Evolutionary conservation across 2,113 vertebrate genomes (phyloP), one percentile per base, ranked within the genome.

Genomic region (Hyperopisus bebe): DNA sequence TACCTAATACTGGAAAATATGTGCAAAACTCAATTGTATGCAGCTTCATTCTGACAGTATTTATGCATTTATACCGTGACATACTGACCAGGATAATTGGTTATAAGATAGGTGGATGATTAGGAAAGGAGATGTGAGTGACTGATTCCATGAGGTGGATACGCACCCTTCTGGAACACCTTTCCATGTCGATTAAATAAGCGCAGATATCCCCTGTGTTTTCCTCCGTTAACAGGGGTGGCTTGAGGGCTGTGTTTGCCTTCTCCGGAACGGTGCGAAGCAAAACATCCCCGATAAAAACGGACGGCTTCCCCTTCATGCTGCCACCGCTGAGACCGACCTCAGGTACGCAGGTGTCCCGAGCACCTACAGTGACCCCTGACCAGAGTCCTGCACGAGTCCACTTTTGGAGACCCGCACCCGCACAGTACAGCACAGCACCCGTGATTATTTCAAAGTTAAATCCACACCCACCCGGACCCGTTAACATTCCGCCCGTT

Each of bases 251-350:
- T 98, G 97, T 91, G 94, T 98, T 90, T 97, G 96, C 93, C 93
- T 98, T 74, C 95, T 98, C 35, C 95, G 97, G 91, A 98, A 98
- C 0, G 97, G 97, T 58, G 97, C 97, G 92, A 98, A 97, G 88
- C 97, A 98, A 92, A 97, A 97, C 88, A 97, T 98, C 88, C 95
- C 97, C 0, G 97, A 98, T 92, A 98, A 97, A 95, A 97, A 97
- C 0, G 97, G 97, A 77, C 96, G 97, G 47, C 91, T 98, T 91
- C 97, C 97, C 0, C 94, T 98, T 3, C 97, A 98, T 0, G 97
- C 97, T 55, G 97, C 97, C 87, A 98, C 97, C 0, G 97, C 97
- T 4, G 97, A 98, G 89, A 94, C 96, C 0, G 96, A 97, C 0
- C 95, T 97, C 91, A 97, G 97, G 97, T 98, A 94, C 89, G 15